Evolutionary conservation across 2,888 invertebrate genomes (phyloP).

Genomic region (Adineta ricciae): DNA sequence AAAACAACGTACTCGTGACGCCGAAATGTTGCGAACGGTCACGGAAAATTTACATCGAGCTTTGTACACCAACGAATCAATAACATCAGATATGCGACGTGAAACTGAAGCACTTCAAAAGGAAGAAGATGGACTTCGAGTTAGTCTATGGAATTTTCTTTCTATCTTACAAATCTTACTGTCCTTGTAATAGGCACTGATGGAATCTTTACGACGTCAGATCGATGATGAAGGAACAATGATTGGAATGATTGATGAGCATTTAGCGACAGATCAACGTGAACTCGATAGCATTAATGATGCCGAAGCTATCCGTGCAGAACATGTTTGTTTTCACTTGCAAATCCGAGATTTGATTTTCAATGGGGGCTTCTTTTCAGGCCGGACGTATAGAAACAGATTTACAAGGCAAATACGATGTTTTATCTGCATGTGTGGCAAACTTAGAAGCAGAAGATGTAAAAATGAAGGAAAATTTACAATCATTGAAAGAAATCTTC

Average conservation of each 20-base stretch:
- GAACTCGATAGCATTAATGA: neutral
- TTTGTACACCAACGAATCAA: neutral
- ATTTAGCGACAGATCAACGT: neutral
- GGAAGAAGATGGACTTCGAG: neutral
- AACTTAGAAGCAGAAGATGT: neutral
- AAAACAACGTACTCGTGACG: neutral
- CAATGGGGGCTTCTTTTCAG: neutral
- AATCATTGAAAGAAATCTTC: neutral
- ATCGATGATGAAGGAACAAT: neutral
- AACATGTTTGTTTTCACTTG: neutral
- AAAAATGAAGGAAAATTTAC: neutral
- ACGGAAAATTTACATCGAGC: constrained; percentile 6
- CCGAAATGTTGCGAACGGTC: neutral
- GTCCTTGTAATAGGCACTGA: neutral
- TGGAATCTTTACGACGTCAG: neutral
- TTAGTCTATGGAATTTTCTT: neutral
- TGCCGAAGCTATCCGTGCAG: neutral
- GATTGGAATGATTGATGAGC: neutral
- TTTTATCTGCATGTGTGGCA: neutral
- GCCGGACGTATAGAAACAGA: neutral
- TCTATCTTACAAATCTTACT: neutral
- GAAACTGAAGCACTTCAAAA: constrained; percentile 1
- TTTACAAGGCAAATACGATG: neutral
- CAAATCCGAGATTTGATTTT: neutral
- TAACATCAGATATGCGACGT: neutral